Base-by-base conservation (phyloP, 2,797 vertebrate genomes). In the Chelon auratus region DNA sequence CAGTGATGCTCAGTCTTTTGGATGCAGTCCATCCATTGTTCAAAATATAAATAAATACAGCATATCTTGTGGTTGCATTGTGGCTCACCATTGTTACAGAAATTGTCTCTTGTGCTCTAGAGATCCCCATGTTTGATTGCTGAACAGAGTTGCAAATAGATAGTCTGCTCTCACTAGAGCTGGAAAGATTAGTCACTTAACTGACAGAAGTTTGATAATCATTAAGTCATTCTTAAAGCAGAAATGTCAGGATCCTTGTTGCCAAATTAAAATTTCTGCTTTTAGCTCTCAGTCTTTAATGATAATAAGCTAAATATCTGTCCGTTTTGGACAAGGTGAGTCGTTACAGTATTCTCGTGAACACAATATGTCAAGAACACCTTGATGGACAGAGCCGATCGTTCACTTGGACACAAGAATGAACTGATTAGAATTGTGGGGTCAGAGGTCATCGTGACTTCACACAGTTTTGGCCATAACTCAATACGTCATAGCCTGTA, bases 81-180 rank as follows among this genome's bases (percentile, higher is more conserved):
- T 47, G 37, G 43, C 56, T 15, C 62, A 51, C 57, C 30, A 30
- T 15, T 70, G 18, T 56, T 24, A 36, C 12, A 68, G 42, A 73
- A 72, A 63, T 40, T 18, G 65, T 71, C 24, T 65, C 47, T 20
- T 78, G 30, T 7, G 47, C 30, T 13, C 30, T n/a, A 9, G 56
- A 72, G 56, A 72, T 59, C 53, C 68, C 33, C 62, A 60, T 57
- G 62, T 77, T 60, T 43, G 33, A 72, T 52, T 77, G 59, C 68
- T 65, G 37, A 26, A 22, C 24, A 3, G 3, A 9, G n/a, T 12
- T 53, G 8, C 18, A 37, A 47, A 11, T 0, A 14, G 50, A 3
- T 9, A 50, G 48, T 5, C 4, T 50, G 18, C n/a, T 3, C 10
- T 20, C n/a, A 11, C n/a, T 11, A 20, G n/a, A 47, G 45, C 17